A percentile compares a stretch with the other conserved stretches of the same genome.
Evolutionary conservation across 1,140 invertebrate genomes (phyloP).

Genomic region (Macrobrachium rosenbergii): DNA sequence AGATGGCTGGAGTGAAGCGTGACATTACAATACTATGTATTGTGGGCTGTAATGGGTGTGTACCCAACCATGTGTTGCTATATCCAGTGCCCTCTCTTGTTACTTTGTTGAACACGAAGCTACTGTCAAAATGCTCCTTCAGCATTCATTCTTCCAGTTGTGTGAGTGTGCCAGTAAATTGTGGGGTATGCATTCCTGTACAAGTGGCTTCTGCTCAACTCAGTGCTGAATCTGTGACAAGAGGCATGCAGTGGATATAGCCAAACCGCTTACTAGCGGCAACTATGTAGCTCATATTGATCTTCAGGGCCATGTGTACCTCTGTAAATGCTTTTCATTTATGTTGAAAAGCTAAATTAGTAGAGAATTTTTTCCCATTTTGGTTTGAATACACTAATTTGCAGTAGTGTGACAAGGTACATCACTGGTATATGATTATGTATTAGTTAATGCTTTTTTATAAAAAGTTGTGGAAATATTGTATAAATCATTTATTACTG

Average conservation of each 20-base stretch:
- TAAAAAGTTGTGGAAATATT: too few relatives aligned
- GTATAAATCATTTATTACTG: too few relatives aligned
- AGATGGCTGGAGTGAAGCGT: slow-evolving; percentile 45
- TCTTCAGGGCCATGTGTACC: slow-evolving; percentile 12
- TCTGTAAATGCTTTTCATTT: too few relatives aligned
- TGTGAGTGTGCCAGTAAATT: slow-evolving; percentile 45
- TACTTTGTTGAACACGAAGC: slow-evolving; percentile 9
- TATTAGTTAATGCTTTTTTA: too few relatives aligned
- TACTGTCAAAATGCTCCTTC: slow-evolving; percentile 17
- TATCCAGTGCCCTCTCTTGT: slow-evolving; percentile 5
- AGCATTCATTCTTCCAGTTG: slow-evolving; percentile 43
- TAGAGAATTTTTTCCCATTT: too few relatives aligned
- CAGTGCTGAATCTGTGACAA: slow-evolving; percentile 4
- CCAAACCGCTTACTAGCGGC: slow-evolving; percentile 30
- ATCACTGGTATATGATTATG: too few relatives aligned
- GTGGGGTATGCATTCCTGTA: not conserved
- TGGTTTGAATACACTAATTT: too few relatives aligned
- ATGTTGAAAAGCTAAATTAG: too few relatives aligned
- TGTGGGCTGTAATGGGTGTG: slow-evolving; percentile 58
- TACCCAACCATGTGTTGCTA: slow-evolving; percentile 50
- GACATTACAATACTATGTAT: slow-evolving; percentile 56
- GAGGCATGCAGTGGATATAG: slow-evolving; percentile 28
- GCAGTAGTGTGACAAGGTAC: too few relatives aligned
- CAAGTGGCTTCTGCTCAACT: slow-evolving; percentile 11
- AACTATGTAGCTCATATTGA: slow-evolving; percentile 49